phyloP scores from a whole-genome alignment of 2,888 invertebrate species.

The Eupithecia abbreviata region DNA sequence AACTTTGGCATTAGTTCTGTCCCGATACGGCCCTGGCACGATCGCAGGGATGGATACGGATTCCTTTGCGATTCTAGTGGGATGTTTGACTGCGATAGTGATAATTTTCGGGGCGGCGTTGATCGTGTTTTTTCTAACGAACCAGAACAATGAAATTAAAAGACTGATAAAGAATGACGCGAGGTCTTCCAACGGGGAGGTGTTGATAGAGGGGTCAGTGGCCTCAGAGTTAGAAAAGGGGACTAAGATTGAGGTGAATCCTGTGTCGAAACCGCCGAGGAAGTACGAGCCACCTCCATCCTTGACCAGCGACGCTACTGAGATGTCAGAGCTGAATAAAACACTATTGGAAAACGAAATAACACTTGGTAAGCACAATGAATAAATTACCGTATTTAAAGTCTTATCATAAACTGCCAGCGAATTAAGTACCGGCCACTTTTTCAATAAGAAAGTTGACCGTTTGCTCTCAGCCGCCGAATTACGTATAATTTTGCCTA shows the following conservation, averaged over 20 bases:
- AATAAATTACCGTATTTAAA: neutral
- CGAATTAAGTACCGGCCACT: neutral
- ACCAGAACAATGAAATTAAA: constrained; percentile 78
- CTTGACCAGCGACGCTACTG: constrained; percentile 87
- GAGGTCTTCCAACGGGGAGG: constrained; percentile 86
- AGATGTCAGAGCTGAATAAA: constrained; percentile 91
- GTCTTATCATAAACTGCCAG: neutral
- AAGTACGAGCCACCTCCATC: constrained; percentile 87
- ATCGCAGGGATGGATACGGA: constrained; percentile 80
- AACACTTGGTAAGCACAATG: constrained; percentile 85
- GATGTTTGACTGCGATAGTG: constrained; percentile 73
- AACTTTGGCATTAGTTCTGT: constrained; percentile 86
- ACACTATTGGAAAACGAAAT: constrained; percentile 90
- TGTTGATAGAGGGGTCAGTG: constrained; percentile 88
- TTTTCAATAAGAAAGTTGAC: neutral
- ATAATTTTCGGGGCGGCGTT: constrained; percentile 77
- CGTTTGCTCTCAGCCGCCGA: neutral
- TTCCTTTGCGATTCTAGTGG: constrained; percentile 81
- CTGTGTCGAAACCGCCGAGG: constrained; percentile 91
- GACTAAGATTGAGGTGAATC: constrained; percentile 91
- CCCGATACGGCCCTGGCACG: constrained; percentile 72
- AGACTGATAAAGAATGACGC: constrained; percentile 85
- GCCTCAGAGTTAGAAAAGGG: constrained; percentile 91
- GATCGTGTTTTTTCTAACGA: constrained; percentile 82
- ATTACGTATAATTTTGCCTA: constrained; percentile 10